Evolutionary conservation across 2,888 invertebrate genomes (phyloP).

Genomic region (Chalcosyrphus nemorum): DNA sequence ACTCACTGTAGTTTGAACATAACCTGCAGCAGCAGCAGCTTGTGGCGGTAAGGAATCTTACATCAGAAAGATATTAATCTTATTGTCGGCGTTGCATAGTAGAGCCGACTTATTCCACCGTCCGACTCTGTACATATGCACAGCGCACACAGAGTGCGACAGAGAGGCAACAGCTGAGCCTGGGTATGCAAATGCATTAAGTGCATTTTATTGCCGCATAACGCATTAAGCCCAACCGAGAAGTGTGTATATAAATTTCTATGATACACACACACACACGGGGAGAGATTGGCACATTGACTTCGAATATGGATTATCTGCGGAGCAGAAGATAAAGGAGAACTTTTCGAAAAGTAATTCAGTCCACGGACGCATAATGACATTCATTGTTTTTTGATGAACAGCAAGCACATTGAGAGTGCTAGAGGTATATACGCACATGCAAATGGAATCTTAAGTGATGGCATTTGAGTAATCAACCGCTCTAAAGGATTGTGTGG

Average conservation of each 20-base stretch:
- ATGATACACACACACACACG: neutral
- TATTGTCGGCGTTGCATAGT: conserved; percentile 61
- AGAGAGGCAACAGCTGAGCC: too few species aligned
- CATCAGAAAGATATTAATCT: conserved; percentile 71
- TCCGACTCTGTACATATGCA: too few species aligned
- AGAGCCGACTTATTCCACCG: conserved; percentile 13
- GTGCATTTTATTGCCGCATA: conserved; percentile 78
- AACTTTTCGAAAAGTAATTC: conserved; percentile 21
- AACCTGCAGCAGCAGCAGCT: neutral
- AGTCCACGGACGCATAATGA: conserved; percentile 41
- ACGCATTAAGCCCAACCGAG: conserved; percentile 68
- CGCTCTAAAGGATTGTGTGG: too few species aligned
- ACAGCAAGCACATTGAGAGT: conserved; percentile 33
- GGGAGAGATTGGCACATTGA: conserved; percentile 13
- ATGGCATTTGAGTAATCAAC: neutral
- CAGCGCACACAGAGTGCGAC: too few species aligned
- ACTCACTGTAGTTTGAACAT: conserved; percentile 14
- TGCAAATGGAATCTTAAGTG: neutral
- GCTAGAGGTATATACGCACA: too few species aligned
- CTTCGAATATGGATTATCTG: conserved; percentile 46
- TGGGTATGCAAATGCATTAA: conserved; percentile 75
- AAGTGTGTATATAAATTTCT: conserved; percentile 1
- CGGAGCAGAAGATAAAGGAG: conserved; percentile 18
- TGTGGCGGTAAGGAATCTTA: conserved; percentile 63
- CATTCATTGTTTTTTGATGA: conserved; percentile 57